A percentile compares a stretch with the other conserved stretches of the same genome.
phyloP scores from a whole-genome alignment of 30 jellyfish, hydroid and myxozoan genomes.

The Nemopilema nomurai region DNA sequence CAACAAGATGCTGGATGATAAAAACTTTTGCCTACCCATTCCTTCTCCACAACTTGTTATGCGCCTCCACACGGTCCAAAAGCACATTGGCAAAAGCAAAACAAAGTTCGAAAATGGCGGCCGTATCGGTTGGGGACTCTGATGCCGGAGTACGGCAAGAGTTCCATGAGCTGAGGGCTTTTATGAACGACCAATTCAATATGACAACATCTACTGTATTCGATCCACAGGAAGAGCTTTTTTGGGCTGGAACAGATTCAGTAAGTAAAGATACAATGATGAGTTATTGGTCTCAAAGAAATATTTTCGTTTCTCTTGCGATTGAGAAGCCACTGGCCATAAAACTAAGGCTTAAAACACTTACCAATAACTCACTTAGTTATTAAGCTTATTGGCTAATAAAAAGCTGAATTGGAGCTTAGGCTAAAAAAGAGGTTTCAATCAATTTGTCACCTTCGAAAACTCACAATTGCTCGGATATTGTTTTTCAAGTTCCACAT shows the following conservation, averaged over 20 bases:
- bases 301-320: background rate
- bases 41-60: too few species aligned
- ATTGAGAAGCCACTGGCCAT: background rate
- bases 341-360: too few species aligned
- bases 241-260: constrained; percentile 97
- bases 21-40: too few species aligned
- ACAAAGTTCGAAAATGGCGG: constrained; percentile 53
- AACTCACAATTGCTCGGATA: too few species aligned
- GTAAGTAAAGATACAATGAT: too few species aligned
- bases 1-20: too few species aligned
- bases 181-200: constrained; percentile 68
- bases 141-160: constrained; percentile 67
- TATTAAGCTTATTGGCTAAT: too few species aligned
- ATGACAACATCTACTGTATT: constrained; percentile 74
- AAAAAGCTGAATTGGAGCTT: too few species aligned
- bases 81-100: background rate
- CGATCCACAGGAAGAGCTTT: constrained; percentile 90
- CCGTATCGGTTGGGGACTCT: constrained; percentile 54
- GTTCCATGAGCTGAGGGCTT: constrained; percentile 79
- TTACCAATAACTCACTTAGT: too few species aligned
- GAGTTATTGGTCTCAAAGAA: background rate
- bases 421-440: too few species aligned
- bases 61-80: background rate
- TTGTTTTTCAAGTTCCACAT: too few species aligned
- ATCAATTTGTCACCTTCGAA: too few species aligned